phyloP scores from a whole-genome alignment of 2,888 invertebrate genomes.

The Leptothorax acervorum region DNA sequence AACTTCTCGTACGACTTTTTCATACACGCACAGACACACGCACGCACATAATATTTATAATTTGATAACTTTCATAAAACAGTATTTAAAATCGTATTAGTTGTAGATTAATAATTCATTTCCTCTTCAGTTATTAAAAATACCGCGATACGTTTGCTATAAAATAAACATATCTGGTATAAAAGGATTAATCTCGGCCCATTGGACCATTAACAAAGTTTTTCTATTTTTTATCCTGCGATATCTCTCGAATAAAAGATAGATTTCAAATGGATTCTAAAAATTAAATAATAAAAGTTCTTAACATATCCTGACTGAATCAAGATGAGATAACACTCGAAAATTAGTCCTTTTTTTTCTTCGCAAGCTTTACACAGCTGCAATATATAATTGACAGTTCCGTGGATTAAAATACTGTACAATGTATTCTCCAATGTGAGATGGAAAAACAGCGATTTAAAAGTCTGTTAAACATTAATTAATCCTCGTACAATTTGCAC shows the following conservation, averaged over 20 bases:
- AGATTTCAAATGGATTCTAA: constrained; percentile 1
- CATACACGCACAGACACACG: neutral
- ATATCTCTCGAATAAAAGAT: neutral
- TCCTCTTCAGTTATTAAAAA: constrained; percentile 5
- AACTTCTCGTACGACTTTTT: neutral
- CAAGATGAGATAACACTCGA: neutral
- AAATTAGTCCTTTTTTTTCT: neutral
- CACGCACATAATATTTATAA: neutral
- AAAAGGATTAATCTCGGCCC: constrained; percentile 1
- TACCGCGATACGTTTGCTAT: neutral
- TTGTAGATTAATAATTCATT: constrained; percentile 19
- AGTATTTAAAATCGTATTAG: constrained; percentile 30
- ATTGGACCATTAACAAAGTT: neutral
- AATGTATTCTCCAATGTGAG: constrained; percentile 8
- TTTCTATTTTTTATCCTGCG: neutral
- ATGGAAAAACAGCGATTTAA: constrained; percentile 14
- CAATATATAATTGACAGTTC: constrained; percentile 1
- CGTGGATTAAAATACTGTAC: constrained; percentile 19
- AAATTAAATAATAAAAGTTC: constrained; percentile 6
- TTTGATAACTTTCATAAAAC: constrained; percentile 49
- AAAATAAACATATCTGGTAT: constrained; percentile 20
- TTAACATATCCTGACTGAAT: neutral
- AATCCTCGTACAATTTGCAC: constrained; percentile 42
- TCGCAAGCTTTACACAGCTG: neutral
- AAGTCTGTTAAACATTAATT: constrained; percentile 29